Evolutionary conservation across 2,888 invertebrate species (phyloP), one percentile per base, ranked within the genome.

Genomic region (Drosophila macrospina): DNA sequence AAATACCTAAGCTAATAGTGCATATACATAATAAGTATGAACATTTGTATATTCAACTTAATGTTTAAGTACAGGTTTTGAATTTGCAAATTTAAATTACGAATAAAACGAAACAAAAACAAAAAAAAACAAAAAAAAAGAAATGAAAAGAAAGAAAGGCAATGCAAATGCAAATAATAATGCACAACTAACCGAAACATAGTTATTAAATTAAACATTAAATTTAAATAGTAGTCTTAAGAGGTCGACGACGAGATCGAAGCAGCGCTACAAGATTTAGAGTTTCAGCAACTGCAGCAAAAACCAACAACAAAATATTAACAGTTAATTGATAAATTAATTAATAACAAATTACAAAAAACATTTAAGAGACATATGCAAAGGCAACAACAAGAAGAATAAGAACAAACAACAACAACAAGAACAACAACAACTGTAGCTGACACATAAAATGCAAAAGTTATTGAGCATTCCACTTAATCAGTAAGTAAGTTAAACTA

Each of bases 41-140:
- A 70, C 63, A 76, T 88, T 87, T 86, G 85, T 87, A 88, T 80
- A 87, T 85, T 86, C 85, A 74, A 85, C 62, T 74, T 83, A 83
- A 65, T 11, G 39, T 68, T 79, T 85, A 88, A 88, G 88, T 78
- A 74, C 66, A 80, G 82, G 86, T 88, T 86, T 88, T 79, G 81
- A 86, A 84, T 88, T 81, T 77, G 81, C 77, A 81, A 81, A 88
- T 78, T 83, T 74, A 78, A 78, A 75, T 73, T 73, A 66, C 1
- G 6, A 50, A 28, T 6, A 50, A 45, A 68, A 79, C 70, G 67
- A 47, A 68, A 54, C 37, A 52, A 16, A 59, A 70, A 64, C 20
- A 45, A 36, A 45, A 36, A 45, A 54, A n/a, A 50, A 28, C 5
- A 50, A 45, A 68, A 79, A 72, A 67, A 47, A 68, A 54, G 34